These are phyloP conservation scores for Smutsia gigantea DNA, from an alignment of 2,797 vertebrate species.

Conservation along the genomic window DNA sequence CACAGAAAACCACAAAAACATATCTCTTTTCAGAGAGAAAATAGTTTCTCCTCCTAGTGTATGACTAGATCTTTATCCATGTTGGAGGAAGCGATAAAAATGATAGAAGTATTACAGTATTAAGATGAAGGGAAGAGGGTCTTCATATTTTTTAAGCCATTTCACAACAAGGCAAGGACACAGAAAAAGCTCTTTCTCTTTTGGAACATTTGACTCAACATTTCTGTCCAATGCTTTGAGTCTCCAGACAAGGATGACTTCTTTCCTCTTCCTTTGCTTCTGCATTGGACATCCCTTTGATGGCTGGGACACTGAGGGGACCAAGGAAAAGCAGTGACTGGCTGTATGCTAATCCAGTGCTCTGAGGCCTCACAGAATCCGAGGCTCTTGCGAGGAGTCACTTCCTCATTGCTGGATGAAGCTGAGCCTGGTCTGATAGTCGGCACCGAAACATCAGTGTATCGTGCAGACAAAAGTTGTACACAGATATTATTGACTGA, in stretches of 20 bases:
- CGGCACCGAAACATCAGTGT: background rate
- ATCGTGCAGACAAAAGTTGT: background rate
- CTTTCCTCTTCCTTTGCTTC: background rate
- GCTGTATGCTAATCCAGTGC: background rate
- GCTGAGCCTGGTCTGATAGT: background rate
- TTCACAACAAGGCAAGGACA: conserved; percentile 37
- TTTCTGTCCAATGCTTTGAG: background rate
- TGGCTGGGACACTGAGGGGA: background rate
- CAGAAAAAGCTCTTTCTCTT: background rate
- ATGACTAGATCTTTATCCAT: conserved; percentile 63
- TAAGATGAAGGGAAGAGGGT: conserved; percentile 42
- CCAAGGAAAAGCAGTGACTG: background rate
- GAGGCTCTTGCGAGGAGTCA: background rate
- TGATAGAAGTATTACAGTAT: conserved; percentile 31
- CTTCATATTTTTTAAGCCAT: conserved; percentile 54
- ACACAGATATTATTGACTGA: background rate
- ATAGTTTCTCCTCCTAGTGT: conserved; percentile 47
- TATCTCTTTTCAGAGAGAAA: conserved; percentile 61
- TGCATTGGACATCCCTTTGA: background rate
- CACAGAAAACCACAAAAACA: conserved; percentile 61
- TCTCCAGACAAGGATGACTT: background rate
- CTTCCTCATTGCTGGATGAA: background rate
- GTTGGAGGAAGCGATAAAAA: conserved; percentile 60
- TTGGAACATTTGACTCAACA: background rate
- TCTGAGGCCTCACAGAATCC: background rate